Conservation (phyloP, 2,797 vertebrate genomes). For the Micromesistius poutassou region DNA sequence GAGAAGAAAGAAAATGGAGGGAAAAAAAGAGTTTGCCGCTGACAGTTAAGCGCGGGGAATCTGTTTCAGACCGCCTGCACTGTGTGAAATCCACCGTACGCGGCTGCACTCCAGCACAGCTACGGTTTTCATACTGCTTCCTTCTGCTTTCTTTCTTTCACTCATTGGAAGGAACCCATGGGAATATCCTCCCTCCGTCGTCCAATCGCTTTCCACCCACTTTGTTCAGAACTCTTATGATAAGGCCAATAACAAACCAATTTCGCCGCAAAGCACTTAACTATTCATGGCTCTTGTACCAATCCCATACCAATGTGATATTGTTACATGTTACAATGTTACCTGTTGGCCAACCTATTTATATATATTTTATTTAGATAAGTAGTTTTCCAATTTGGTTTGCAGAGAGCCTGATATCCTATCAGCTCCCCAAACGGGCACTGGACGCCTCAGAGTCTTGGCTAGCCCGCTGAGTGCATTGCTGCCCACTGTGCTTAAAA, state of each 20-base stretch:
- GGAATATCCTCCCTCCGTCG: too few species aligned
- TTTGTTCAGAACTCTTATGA: neutral
- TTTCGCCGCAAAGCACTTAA: neutral
- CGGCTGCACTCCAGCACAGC: slow-evolving; percentile 5
- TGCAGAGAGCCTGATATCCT: slow-evolving; percentile 34
- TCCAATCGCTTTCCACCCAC: too few species aligned
- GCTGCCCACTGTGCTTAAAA: slow-evolving; percentile 36
- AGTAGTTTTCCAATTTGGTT: slow-evolving; percentile 36
- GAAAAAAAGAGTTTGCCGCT: slow-evolving; percentile 49
- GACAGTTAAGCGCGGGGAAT: slow-evolving; percentile 49
- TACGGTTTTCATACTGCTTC: slow-evolving; percentile 29
- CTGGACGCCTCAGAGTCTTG: slow-evolving; percentile 21
- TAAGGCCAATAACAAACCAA: neutral
- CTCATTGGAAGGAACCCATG: too few species aligned
- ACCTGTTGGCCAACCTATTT: neutral
- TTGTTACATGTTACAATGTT: neutral
- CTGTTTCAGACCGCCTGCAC: slow-evolving; percentile 55
- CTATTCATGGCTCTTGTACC: neutral
- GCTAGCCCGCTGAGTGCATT: slow-evolving; percentile 23
- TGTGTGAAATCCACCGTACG: slow-evolving; percentile 18
- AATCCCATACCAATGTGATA: neutral
- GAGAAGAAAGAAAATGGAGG: slow-evolving; percentile 43
- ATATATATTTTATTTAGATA: neutral
- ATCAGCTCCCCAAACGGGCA: slow-evolving; percentile 34
- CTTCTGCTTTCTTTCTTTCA: neutral